Conservation (phyloP, 1,140 invertebrate genomes). For the Calephelis virginiensis region DNA sequence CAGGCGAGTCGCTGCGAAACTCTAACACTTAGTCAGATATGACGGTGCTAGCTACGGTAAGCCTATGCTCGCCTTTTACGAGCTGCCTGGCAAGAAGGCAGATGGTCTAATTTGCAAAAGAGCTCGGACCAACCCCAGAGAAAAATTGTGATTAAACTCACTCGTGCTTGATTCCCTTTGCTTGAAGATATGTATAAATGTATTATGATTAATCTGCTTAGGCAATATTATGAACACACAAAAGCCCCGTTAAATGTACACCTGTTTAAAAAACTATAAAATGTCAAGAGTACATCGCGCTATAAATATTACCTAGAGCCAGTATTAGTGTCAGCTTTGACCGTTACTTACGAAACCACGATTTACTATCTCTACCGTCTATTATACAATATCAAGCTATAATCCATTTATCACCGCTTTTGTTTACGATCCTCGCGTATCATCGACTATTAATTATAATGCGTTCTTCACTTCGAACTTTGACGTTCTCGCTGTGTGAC, state of each 20-base stretch:
- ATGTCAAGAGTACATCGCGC: slow-evolving; percentile 2
- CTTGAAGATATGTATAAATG: no score
- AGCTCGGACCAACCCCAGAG: no score
- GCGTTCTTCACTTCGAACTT: slow-evolving; percentile 75
- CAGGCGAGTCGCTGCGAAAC: no score
- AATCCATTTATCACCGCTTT: slow-evolving; percentile 77
- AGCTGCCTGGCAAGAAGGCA: no score
- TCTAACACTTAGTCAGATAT: no score
- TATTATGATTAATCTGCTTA: no score
- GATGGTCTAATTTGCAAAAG: no score
- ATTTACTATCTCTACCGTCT: slow-evolving; percentile 66
- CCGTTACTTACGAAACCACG: slow-evolving; percentile 59
- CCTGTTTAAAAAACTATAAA: slow-evolving; percentile 1
- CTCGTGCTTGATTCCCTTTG: no score
- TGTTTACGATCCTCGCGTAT: slow-evolving; percentile 76
- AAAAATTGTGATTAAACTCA: no score
- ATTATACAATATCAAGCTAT: slow-evolving; percentile 72
- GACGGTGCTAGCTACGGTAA: no score
- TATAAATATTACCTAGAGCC: slow-evolving; percentile 1
- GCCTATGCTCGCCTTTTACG: no score
- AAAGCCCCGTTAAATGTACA: not conserved
- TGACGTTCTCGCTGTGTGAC: slow-evolving; percentile 75
- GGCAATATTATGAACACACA: no score
- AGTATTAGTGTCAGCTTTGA: slow-evolving; percentile 23
- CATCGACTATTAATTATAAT: slow-evolving; percentile 78